Evolutionary conservation across 1,140 invertebrate species (phyloP).

Genomic region (Pteromalus puparum): DNA sequence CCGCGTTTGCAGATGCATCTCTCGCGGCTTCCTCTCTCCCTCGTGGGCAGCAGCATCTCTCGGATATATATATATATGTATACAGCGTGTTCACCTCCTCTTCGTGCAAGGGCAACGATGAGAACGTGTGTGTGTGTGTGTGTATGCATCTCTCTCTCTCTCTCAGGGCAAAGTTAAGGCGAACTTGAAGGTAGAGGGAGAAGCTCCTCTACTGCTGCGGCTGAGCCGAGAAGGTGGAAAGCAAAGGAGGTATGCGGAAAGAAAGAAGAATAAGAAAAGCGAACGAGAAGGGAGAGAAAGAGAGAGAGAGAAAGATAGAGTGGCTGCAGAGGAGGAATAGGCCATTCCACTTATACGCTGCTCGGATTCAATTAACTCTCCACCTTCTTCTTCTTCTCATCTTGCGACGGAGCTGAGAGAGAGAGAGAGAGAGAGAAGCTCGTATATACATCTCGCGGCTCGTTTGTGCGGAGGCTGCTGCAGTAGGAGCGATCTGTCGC

Average conservation of each 20-base stretch:
- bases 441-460: conserved; percentile 36
- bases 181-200: conserved; percentile 54
- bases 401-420: conserved; percentile 15
- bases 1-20: not conserved
- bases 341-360: conserved; percentile 75
- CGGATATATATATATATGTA: not conserved
- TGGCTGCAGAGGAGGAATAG: conserved; percentile 67
- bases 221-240: conserved; percentile 51
- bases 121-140: not conserved
- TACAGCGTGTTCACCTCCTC: not conserved
- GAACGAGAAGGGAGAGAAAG: conserved; percentile 53
- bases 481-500: conserved; percentile 59
- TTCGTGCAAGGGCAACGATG: too few species aligned
- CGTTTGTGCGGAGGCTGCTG: conserved; percentile 31
- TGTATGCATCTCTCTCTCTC: conserved; percentile 45
- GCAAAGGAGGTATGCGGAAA: conserved; percentile 64
- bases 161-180: conserved; percentile 7
- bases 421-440: conserved; percentile 49
- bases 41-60: conserved; percentile 14
- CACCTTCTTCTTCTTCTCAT: conserved; percentile 60
- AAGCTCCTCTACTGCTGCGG: conserved; percentile 16
- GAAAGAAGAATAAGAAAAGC: conserved; percentile 70
- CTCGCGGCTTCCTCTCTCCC: conserved; percentile 19
- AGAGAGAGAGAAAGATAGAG: conserved; percentile 39
- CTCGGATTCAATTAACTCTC: conserved; percentile 76